Conservation (phyloP, 2,888 invertebrate species). For the Zootermopsis nevadensis region DNA sequence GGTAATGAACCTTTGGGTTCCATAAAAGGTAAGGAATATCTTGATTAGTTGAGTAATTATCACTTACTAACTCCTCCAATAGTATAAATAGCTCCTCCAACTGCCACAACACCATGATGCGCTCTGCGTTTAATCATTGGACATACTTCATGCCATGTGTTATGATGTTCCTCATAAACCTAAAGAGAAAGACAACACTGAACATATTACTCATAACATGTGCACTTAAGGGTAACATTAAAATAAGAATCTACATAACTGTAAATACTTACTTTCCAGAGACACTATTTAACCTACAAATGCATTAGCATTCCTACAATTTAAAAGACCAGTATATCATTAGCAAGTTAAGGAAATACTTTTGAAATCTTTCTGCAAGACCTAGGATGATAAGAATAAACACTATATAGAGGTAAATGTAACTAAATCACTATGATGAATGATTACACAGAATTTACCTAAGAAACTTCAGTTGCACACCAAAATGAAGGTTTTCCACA, state of each 20-base stretch:
- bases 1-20: no score
- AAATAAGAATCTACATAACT: not conserved
- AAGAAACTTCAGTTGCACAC: not conserved
- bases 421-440: no score
- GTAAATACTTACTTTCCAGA: not conserved
- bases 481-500: no score
- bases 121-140: constrained; percentile 57
- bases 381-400: no score
- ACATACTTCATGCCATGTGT: constrained; percentile 56
- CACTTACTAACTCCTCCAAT: constrained; percentile 57
- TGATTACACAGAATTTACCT: not conserved
- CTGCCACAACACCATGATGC: constrained; percentile 57
- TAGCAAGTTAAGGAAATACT: no score
- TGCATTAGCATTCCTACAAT: no score
- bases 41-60: no score
- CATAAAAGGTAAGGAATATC: no score
- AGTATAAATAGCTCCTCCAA: constrained; percentile 57
- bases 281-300: no score
- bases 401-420: no score
- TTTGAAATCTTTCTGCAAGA: no score
- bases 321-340: no score
- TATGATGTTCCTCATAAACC: constrained; percentile 57
- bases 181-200: constrained; percentile 43
- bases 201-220: not conserved
- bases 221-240: not conserved